Conservation (phyloP, 2,797 vertebrate species). For the Pseudochirops cupreus region DNA sequence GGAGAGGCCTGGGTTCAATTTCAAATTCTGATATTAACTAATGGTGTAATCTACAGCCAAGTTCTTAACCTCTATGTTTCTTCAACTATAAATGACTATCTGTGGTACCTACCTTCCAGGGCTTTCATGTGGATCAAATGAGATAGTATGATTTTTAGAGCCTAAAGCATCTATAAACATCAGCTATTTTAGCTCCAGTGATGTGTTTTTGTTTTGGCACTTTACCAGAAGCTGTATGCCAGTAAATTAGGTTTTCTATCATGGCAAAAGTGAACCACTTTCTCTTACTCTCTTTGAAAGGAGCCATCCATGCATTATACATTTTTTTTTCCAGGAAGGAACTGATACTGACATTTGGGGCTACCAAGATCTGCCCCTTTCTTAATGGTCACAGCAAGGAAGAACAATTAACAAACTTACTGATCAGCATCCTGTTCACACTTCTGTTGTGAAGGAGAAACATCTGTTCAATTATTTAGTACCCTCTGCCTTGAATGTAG, state of each 20-base stretch:
- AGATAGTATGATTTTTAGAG: neutral
- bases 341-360: neutral
- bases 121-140: neutral
- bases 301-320: neutral
- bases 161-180: neutral
- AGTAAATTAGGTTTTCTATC: neutral
- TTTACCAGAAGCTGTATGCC: neutral
- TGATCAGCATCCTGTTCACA: neutral
- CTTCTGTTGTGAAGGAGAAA: neutral
- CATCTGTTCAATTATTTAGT: neutral
- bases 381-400: neutral
- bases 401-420: neutral
- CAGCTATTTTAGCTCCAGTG: neutral
- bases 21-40: neutral
- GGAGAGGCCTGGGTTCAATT: neutral
- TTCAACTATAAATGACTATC: neutral
- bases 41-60: neutral
- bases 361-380: neutral
- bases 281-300: neutral
- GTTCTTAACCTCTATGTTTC: neutral
- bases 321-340: neutral
- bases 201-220: neutral
- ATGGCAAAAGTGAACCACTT: neutral
- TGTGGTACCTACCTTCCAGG: neutral
- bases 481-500: neutral